Evolutionary conservation across 2,888 invertebrate genomes (phyloP), one percentile per base, ranked within the genome.

Genomic region (Trichacis sp.): DNA sequence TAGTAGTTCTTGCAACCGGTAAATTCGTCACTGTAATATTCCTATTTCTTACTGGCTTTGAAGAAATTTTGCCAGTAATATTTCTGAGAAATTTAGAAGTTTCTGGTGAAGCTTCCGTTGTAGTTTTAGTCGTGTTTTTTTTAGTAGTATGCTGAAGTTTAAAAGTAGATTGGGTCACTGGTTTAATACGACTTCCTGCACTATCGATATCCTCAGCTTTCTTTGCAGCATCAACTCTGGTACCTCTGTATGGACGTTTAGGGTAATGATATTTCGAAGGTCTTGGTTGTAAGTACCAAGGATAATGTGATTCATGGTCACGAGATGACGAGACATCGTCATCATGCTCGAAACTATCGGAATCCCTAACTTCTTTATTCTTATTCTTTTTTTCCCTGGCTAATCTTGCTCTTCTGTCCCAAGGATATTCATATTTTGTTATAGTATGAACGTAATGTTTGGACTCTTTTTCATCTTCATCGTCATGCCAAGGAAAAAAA

Each of bases 381-480:
- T 51, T 60, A 2, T 61, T 63, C 30, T 54, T 62, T 36, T 49
- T 68, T 17, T 77, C 74, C n/a, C 49, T 68, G 0, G 70, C 72
- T 43, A 79, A 57, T 52, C 78, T 75, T 24, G 76, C 79, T 55
- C 81, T 72, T 42, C 61, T 81, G 15, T 83, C 83, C 84, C 84
- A 84, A 1, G 84, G 84, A 73, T 73, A 84, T 55, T 82, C 83
- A 51, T 78, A 77, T 12, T 69, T 72, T 5, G 59, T 69, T 2
- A 73, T 56, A 1, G 52, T 20, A 0, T 61, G 64, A 2, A 59
- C 55, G 18, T 59, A 62, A 42, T 68, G 57, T 17, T 56, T 64
- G 6, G 73, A 70, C 52, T 72, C 62, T 1, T 74, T 73, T 15
- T 73, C 63, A 12, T 71, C 70, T 24, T 76, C 75, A 4, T 48